These are phyloP conservation scores for Mesoclemmys tuberculata DNA, from an alignment of 2,113 vertebrate genomes.

Conservation along the genomic window DNA sequence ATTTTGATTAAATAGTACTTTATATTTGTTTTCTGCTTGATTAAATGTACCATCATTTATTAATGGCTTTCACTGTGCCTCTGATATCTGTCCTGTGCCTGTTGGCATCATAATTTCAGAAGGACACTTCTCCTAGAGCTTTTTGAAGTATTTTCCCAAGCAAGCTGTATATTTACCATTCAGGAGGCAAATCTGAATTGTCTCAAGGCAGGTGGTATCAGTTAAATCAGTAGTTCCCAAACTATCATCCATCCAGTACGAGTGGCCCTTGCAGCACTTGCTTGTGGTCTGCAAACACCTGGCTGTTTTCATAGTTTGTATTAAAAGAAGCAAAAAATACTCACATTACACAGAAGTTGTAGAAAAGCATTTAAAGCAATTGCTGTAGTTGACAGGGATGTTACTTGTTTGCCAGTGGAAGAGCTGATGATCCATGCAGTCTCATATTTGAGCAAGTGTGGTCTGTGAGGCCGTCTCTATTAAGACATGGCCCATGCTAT, in stretches of 20 bases:
- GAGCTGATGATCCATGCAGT: not conserved
- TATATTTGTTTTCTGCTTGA: not conserved
- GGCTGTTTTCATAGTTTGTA: not conserved
- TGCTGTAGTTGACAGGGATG: not conserved
- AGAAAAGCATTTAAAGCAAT: not conserved
- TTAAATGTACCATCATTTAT: not conserved
- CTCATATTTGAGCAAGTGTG: not conserved
- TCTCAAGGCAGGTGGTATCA: not conserved
- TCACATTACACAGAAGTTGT: not conserved
- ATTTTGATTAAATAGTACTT: not conserved
- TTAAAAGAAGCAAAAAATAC: not conserved
- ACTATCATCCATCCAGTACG: not conserved
- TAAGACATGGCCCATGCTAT: not conserved
- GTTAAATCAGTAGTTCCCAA: not conserved
- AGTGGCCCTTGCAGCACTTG: not conserved
- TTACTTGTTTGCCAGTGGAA: not conserved
- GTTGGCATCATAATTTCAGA: not conserved
- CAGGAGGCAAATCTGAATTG: not conserved
- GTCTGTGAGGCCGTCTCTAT: not conserved
- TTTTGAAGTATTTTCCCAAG: not conserved
- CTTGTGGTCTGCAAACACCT: not conserved
- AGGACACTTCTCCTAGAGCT: not conserved
- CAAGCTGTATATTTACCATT: not conserved
- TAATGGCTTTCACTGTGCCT: not conserved
- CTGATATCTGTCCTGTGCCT: not conserved